Base-by-base conservation (phyloP, 2,888 invertebrate genomes). In the Phorcus lineatus region DNA sequence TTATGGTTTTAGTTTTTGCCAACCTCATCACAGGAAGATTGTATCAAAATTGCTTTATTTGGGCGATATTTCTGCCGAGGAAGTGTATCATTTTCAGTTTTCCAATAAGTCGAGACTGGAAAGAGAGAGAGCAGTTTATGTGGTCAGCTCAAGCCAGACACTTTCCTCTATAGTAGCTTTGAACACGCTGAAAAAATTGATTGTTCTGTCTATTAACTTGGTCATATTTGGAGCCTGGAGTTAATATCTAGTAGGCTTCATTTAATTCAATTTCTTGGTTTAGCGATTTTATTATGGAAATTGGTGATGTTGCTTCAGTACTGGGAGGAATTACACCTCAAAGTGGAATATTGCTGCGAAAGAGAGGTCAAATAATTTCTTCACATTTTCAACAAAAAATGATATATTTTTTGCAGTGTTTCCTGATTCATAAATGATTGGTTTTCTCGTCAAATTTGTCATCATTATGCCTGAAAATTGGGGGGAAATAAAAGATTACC, bases 191-290 rank as follows among this genome's bases (percentile, higher is more conserved):
- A 40, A 70, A 31, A 70, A 70, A 40, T 40, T 70, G 40, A 40
- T 70, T 40, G 70, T 40, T 36, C 36, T 62, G 62, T 28, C 62
- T 70, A 70, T 31, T 70, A 70, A 70, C 36, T 40, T 70, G 70
- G 70, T 70, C 70, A 70, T 70, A 70, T 70, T 70, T 70, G 70
- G 70, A 40, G 70, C 31, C 70, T 70, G 70, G 62, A 70, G 70
- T 70, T 70, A 70, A 70, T 70, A 70, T 40, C 31, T 40, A 70
- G 70, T 70, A 70, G 70, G 70, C 70, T 70, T 70, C 70, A 70
- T 70, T 70, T 70, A 70, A 70, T 70, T 70, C 70, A 70, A 70
- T 70, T 70, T 70, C 70, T 70, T 70, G 70, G 70, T 70, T 70
- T 70, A 70, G 40, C 70, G 70, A 70, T 70, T 70, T 70, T 70